Conservation (phyloP, 2,797 vertebrate species). For the Labeo calbasu region DNA sequence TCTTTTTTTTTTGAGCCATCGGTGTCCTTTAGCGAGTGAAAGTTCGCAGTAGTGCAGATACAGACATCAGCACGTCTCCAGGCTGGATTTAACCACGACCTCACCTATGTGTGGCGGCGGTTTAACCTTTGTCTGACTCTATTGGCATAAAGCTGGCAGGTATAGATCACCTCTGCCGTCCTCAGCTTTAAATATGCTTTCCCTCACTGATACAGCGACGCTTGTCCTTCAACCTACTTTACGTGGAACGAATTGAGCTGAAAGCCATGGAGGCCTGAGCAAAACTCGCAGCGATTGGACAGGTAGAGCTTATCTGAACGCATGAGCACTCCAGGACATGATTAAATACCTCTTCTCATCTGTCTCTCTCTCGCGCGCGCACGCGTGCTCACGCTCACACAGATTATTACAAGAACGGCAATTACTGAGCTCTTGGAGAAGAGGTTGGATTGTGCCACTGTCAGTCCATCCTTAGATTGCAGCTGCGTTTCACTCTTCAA, state of each 20-base stretch:
- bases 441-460: neutral
- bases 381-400: neutral
- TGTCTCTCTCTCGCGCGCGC: neutral
- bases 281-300: slow-evolving; percentile 26
- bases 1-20: neutral
- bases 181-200: slow-evolving; percentile 50
- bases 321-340: slow-evolving; percentile 40
- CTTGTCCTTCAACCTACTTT: slow-evolving; percentile 55
- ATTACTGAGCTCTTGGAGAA: slow-evolving; percentile 8
- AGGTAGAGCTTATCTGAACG: slow-evolving; percentile 51
- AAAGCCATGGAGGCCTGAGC: slow-evolving; percentile 37
- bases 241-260: slow-evolving; percentile 49
- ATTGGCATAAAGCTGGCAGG: slow-evolving; percentile 41
- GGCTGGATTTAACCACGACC: slow-evolving; percentile 25
- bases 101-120: slow-evolving; percentile 1
- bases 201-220: slow-evolving; percentile 17
- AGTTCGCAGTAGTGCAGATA: slow-evolving; percentile 3
- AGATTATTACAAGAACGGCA: slow-evolving; percentile 19
- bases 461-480: neutral
- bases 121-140: slow-evolving; percentile 26
- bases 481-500: neutral
- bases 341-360: slow-evolving; percentile 51
- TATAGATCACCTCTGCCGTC: slow-evolving; percentile 47
- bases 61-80: slow-evolving; percentile 27
- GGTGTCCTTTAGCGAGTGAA: neutral